Base-by-base conservation (phyloP, 2,888 invertebrate species). In the Blastobasis lacticolella region DNA sequence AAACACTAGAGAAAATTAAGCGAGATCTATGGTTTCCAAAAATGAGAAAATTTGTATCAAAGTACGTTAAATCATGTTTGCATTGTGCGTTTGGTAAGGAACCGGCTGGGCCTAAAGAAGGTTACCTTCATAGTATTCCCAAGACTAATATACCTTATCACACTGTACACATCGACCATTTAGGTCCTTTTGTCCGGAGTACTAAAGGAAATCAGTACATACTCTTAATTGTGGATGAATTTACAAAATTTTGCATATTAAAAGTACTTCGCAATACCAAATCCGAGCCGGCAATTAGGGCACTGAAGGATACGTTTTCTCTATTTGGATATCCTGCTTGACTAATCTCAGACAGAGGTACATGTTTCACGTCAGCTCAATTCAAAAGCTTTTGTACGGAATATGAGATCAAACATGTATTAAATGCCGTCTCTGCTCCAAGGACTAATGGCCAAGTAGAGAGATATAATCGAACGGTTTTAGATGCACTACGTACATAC, bases 311-410 rank as follows among this genome's bases (percentile, higher is more conserved):
- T 23, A 23, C 23, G 23, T 23, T 23, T 47, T 48, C 52, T 44
- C 37, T 48, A 52, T 61, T 59, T 45, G 59, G 57, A 4, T 38
- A 46, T 9, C 57, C 57, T 5, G n/a, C 38, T 7, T n/a, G 57
- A 43, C 10, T 57, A 7, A 51, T 57, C 42, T 49, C 54, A 1
- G 53, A 57, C 42, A 41, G 49, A 4, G 52, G 58, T 42, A 49
- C 52, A 37, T 51, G 48, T n/a, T 54, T 54, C 10, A 56, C 56
- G 1, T 45, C 51, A 5, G 41, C 49, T 5, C 49, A 51, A 6
- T 53, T 53, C 42, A 46, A 53, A 44, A 38, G 9, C 1, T 57
- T 50, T 38, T 47, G 48, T 45, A 45, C 5, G 4, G 46, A 51
- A 6, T 42, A 38, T 38, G 49, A 51, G 23, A 49, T 56, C 10